Conservation (phyloP, 1,140 invertebrate species). For the Brachionus calyciflorus region DNA sequence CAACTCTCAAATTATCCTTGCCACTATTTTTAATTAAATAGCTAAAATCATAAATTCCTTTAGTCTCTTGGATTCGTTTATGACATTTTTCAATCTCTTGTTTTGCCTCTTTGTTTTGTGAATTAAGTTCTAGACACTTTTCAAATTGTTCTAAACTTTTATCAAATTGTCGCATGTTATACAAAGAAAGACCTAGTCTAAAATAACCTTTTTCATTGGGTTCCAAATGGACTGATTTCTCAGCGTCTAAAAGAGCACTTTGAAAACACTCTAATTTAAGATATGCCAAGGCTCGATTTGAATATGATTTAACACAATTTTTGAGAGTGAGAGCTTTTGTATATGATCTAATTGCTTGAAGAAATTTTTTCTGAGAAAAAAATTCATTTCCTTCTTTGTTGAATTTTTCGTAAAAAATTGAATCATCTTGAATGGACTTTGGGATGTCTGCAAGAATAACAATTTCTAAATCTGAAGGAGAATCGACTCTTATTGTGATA, state of each 20-base stretch:
- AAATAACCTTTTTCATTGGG: conserved; percentile 30
- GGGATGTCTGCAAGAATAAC: neutral
- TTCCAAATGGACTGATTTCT: neutral
- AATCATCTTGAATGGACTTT: neutral
- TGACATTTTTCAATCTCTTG: neutral
- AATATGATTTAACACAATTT: neutral
- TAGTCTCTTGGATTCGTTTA: conserved; percentile 11
- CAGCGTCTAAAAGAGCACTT: neutral
- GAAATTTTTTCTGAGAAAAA: conserved; percentile 2
- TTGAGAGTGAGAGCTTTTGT: neutral
- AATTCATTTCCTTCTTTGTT: conserved; percentile 17
- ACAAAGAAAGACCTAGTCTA: conserved; percentile 8
- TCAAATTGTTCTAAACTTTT: conserved; percentile 1
- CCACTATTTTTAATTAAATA: neutral
- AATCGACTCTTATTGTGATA: neutral
- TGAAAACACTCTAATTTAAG: conserved; percentile 19
- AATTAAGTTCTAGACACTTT: neutral
- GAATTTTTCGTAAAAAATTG: neutral
- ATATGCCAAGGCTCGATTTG: conserved; percentile 12
- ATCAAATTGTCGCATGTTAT: conserved; percentile 16
- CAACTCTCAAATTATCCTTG: neutral
- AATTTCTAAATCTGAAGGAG: neutral
- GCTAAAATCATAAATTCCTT: conserved; percentile 8
- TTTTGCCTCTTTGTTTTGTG: neutral
- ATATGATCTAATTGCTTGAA: neutral